Evolutionary conservation across 35 echinoderm and acorn worm species (phyloP).

Genomic region (Patiria miniata): DNA sequence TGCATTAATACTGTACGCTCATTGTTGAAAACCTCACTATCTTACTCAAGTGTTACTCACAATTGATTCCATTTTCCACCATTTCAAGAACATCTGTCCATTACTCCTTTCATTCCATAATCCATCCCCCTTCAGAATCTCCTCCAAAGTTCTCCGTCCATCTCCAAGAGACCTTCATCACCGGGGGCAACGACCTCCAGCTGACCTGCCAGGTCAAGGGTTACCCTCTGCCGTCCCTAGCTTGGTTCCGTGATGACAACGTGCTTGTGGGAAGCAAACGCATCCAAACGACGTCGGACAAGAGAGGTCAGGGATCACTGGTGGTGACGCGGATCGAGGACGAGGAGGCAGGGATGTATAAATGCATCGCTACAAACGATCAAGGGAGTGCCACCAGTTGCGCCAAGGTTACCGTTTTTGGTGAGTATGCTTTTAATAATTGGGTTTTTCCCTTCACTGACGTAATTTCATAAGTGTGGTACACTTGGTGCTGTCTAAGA

Average conservation of each 20-base stretch:
- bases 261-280: conserved; percentile 37
- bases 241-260: conserved; percentile 67
- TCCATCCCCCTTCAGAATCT: conserved; percentile 46
- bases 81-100: background rate
- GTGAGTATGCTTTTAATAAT: conserved; percentile 39
- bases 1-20: too few relatives aligned
- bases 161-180: conserved; percentile 64
- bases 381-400: conserved; percentile 55
- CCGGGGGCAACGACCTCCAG: conserved; percentile 67
- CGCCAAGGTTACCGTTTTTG: conserved; percentile 70
- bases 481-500: background rate
- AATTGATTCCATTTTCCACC: too few relatives aligned
- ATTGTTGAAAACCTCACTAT: too few relatives aligned
- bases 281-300: conserved; percentile 60
- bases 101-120: background rate
- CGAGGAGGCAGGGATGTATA: conserved; percentile 69
- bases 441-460: background rate
- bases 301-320: conserved; percentile 58
- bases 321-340: conserved; percentile 60
- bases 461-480: background rate
- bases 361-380: conserved; percentile 83
- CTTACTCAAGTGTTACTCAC: too few relatives aligned
- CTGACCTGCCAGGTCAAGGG: conserved; percentile 78
- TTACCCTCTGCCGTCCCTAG: conserved; percentile 68
- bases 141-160: conserved; percentile 63